Conservation (phyloP, 2,113 vertebrate genomes). For the Paradoxurus hermaphroditus region DNA sequence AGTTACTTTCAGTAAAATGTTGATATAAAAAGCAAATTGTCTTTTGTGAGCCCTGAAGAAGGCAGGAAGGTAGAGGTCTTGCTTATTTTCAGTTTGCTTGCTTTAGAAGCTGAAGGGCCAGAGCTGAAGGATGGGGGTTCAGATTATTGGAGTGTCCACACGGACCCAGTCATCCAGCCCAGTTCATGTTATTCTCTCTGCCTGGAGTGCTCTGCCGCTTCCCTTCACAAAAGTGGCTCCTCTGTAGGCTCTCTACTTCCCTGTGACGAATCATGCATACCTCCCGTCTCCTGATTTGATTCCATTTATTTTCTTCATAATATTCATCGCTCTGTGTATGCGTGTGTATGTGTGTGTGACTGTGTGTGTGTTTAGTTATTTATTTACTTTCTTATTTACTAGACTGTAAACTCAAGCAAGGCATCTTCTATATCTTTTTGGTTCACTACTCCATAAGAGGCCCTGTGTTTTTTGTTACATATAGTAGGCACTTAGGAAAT, state of each 20-base stretch:
- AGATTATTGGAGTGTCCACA: not conserved
- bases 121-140: not conserved
- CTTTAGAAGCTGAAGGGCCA: not conserved
- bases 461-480: not conserved
- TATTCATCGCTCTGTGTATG: not conserved
- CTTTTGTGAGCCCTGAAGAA: not conserved
- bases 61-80: not conserved
- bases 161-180: not conserved
- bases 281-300: not conserved
- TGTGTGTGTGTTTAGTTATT: not conserved
- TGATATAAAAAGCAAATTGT: not conserved
- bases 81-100: not conserved
- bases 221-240: not conserved
- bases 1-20: not conserved
- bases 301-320: not conserved
- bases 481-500: not conserved
- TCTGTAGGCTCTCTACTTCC: not conserved
- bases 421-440: not conserved
- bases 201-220: not conserved
- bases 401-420: not conserved
- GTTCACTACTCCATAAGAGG: not conserved
- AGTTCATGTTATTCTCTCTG: not conserved
- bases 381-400: not conserved
- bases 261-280: rapidly evolving
- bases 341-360: not conserved